A percentile compares a stretch with the other conserved stretches of the same genome.
Conservation (phyloP, 2,797 vertebrate genomes). For the Pelobates cultripes region DNA sequence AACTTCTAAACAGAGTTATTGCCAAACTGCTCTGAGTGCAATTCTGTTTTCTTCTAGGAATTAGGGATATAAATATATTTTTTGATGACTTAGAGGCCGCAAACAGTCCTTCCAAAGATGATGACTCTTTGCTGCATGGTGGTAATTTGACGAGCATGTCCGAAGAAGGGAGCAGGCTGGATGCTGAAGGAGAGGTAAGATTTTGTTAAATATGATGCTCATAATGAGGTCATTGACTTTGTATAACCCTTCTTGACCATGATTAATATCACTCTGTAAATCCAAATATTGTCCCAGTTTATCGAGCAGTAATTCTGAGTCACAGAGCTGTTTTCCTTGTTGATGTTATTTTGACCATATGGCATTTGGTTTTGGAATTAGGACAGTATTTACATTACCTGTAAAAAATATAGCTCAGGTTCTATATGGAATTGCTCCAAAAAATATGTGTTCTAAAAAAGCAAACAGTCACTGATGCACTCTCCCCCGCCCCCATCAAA, state of each 20-base stretch:
- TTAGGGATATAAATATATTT: slow-evolving; percentile 86
- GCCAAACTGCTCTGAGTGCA: neutral
- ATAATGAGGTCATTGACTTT: neutral
- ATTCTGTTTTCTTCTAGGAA: slow-evolving; percentile 70
- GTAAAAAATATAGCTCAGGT: neutral
- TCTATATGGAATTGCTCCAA: too few relatives aligned
- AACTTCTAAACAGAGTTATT: neutral
- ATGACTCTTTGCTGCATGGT: slow-evolving; percentile 85
- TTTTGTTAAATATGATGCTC: neutral
- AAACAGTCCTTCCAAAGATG: slow-evolving; percentile 85
- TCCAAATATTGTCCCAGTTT: neutral
- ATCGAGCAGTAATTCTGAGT: neutral
- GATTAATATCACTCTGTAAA: neutral
- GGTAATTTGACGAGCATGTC: slow-evolving; percentile 85
- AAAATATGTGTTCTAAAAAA: too few relatives aligned
- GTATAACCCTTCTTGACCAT: neutral
- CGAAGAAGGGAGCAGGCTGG: slow-evolving; percentile 81
- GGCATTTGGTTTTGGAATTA: neutral
- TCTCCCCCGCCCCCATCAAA: too few relatives aligned
- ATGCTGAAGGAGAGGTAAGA: slow-evolving; percentile 81
- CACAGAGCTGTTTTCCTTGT: neutral
- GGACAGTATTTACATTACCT: neutral
- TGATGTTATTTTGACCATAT: neutral
- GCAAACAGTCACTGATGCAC: too few relatives aligned
- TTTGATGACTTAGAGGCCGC: slow-evolving; percentile 80